Base-by-base conservation (phyloP, 2,797 vertebrate species). In the Acrossocheilus fasciatus region DNA sequence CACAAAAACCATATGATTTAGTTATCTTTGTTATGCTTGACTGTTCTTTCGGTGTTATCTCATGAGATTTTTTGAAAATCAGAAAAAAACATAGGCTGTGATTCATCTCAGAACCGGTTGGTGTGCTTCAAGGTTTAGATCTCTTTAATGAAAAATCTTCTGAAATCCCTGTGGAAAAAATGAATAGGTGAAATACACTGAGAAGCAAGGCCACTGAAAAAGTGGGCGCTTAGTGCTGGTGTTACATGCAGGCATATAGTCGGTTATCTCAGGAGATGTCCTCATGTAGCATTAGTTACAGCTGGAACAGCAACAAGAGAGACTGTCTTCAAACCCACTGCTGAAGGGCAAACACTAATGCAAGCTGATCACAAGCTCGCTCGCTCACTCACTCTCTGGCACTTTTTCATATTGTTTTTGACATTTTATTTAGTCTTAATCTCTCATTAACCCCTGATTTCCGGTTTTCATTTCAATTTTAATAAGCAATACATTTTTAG, bases 261-360 rank as follows among this genome's bases (percentile, higher is more conserved):
- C 66, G 54, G 34, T 80, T 72, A 84, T 81, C 77, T 76, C 57
- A 57, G 70, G 52, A 64, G 30, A 41, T 57, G 52, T 64, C 54
- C 26, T 81, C 54, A 54, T 74, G 54, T 70, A 18, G 66, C 75
- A 26, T 83, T 68, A 78, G 81, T 79, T 54, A 83, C n/a, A 70
- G 68, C 73, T 76, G 54, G 18, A 87, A 69, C 41, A 17, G 77
- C 57, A 86, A 66, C 50, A 78, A 82, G 62, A 86, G 36, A 47
- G 62, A 75, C 62, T 50, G 41, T 83, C 47, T 82, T 81, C 41
- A 66, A 30, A 59, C 80, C 23, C 23, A 82, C 34, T 81, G 41
- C 50, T 59, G 39, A 34, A 4, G 81, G 68, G 50, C 50, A 45
- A 10, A 62, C 41, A 23, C 7, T 81, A 39, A 6, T 74, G 66